Evolutionary conservation across 1,140 invertebrate species (phyloP), one percentile per base, ranked within the genome.

Genomic region (Magallana gigas): DNA sequence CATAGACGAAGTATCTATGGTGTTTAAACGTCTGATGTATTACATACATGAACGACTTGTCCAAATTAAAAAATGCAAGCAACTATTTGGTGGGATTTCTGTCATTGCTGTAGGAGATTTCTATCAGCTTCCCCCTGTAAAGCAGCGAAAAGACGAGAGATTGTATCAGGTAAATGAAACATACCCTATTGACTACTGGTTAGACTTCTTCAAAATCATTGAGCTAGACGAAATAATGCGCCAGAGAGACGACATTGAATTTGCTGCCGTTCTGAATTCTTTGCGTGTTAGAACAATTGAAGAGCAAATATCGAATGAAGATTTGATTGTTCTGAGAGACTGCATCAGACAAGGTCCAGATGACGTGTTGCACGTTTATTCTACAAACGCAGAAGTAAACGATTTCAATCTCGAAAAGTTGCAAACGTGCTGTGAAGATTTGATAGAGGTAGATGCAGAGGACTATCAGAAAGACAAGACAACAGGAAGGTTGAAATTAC

Each of bases 41-140:
- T 23, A 23, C 23, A 23, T 23, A 23, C 23, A 23, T 23, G 23
- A 23, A 23, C 23, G 23, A 23, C 23, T 23, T 23, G 23, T 23
- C 23, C 23, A 23, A 23, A 23, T 23, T 23, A 23, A 71, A 60
- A 36, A 11, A 62, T 81, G 59, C 56, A 85, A 57, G 57, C 14
- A 81, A 12, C 36, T 23, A 7, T 85, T 88, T 85, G 87, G 87
- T 16, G 83, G 83, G 11, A 58, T 85, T 11, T 85, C 68, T 36
- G 60, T 88, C n/a, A 81, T 88, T 36, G 87, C 87, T 23, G 83
- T 88, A 11, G 87, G 87, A 1, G 87, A 88, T 57, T 88, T 88
- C 57, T 68, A 82, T 80, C 83, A 88, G 48, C 59, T 88, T 1
- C 84, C 87, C 16, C 87, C 87, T 8, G 71, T 88, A 9, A 85